Evolutionary conservation across 2,888 invertebrate genomes (phyloP).

Genomic region (Drosophila ezoana): DNA sequence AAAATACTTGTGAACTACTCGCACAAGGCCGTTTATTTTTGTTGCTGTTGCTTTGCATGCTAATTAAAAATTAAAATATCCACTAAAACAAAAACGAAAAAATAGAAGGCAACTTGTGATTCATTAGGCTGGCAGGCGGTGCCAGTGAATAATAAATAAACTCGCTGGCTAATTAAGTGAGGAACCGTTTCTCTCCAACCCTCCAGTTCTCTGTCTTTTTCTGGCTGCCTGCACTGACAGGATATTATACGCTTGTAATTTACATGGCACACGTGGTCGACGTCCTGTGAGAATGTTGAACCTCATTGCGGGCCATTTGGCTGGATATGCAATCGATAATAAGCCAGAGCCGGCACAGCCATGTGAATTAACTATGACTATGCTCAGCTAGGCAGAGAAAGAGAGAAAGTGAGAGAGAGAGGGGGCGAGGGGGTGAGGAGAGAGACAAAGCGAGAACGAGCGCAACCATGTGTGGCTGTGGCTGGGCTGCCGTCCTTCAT

Average conservation of each 20-base stretch:
- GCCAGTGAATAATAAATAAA: conserved; percentile 78
- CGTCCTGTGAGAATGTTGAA: conserved; percentile 61
- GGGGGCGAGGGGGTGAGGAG: not conserved
- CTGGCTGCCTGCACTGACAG: conserved; percentile 37
- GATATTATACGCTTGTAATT: conserved; percentile 71
- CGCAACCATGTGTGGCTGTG: not conserved
- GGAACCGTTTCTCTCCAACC: conserved; percentile 31
- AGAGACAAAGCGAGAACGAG: not conserved
- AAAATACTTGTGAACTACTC: conserved; percentile 63
- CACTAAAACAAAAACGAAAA: conserved; percentile 54
- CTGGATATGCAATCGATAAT: conserved; percentile 71
- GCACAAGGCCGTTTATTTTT: conserved; percentile 71
- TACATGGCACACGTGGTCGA: conserved; percentile 66
- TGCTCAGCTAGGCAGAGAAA: conserved; percentile 1
- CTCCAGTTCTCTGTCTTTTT: not conserved
- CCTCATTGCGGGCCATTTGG: conserved; percentile 57
- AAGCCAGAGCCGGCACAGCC: conserved; percentile 29
- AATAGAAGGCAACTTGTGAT: conserved; percentile 63
- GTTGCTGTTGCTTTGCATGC: conserved; percentile 60
- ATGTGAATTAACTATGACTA: conserved; percentile 70
- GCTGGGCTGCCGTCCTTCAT: conserved; percentile 7
- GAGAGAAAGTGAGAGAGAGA: not conserved
- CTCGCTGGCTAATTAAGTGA: conserved; percentile 76
- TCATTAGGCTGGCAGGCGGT: conserved; percentile 74
- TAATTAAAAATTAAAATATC: conserved; percentile 80